Conservation (phyloP, 1,140 invertebrate species). For the Coenobita brevimanus region DNA sequence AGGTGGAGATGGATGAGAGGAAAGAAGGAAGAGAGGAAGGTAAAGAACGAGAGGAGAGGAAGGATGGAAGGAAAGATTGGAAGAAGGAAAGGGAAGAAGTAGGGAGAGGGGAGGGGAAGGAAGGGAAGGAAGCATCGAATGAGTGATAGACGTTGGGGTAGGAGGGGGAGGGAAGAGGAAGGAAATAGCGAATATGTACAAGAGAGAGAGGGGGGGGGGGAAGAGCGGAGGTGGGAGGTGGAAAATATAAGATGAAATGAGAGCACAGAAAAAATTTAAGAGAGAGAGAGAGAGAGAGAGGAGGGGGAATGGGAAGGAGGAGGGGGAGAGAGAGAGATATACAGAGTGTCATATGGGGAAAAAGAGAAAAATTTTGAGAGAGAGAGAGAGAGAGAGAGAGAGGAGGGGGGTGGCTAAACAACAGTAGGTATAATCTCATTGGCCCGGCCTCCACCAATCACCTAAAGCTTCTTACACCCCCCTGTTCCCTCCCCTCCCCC, state of each 20-base stretch:
- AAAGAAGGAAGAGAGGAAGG: too few relatives aligned
- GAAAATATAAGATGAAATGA: too few relatives aligned
- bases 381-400: background rate
- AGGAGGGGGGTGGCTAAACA: background rate
- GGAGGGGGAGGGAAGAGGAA: too few relatives aligned
- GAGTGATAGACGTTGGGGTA: background rate
- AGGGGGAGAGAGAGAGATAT: background rate
- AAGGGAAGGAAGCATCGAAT: background rate
- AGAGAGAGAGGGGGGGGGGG: too few relatives aligned
- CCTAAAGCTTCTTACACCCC: too few relatives aligned
- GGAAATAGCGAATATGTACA: too few relatives aligned
- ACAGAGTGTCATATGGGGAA: too few relatives aligned
- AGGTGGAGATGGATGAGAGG: too few relatives aligned
- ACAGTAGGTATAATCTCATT: background rate
- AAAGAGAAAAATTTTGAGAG: background rate
- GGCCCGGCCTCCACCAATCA: too few relatives aligned
- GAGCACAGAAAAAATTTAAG: too few relatives aligned
- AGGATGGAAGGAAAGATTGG: background rate
- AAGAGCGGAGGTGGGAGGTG: too few relatives aligned
- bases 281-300: background rate
- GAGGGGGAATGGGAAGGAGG: background rate
- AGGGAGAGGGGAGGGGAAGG: background rate
- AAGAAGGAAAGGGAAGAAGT: background rate
- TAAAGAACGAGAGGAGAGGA: background rate
- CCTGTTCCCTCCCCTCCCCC: too few relatives aligned